A percentile compares a stretch with the other conserved stretches of the same genome.
These are phyloP conservation scores for Gymnogyps californianus DNA, from an alignment of 2,113 vertebrate species.

Conservation along the genomic window DNA sequence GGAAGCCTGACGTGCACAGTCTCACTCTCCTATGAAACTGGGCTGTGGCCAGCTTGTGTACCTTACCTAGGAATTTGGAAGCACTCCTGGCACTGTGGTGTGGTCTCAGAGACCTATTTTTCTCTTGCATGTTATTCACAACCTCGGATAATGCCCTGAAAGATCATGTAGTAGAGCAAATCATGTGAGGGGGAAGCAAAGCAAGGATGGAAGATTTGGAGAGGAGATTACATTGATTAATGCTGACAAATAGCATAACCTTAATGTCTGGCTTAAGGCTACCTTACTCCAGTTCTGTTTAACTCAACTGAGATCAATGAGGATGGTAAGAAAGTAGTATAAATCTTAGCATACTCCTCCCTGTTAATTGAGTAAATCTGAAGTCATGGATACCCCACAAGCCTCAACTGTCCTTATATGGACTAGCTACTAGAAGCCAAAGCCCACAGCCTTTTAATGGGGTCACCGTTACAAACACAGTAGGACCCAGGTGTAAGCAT, in stretches of 20 bases:
- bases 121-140: not conserved
- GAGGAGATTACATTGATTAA: not conserved
- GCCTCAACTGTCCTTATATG: not conserved
- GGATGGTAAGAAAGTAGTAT: not conserved
- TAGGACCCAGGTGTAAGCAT: constrained; percentile 31
- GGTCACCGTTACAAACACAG: constrained; percentile 3
- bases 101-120: not conserved
- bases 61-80: constrained; percentile 28
- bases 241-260: not conserved
- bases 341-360: not conserved
- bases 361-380: not conserved
- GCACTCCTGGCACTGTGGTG: not conserved
- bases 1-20: not conserved
- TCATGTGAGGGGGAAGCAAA: not conserved
- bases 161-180: not conserved
- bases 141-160: not conserved
- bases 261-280: not conserved
- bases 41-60: not conserved
- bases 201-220: not conserved
- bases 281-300: not conserved
- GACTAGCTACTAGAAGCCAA: not conserved
- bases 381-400: not conserved
- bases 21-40: not conserved
- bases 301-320: not conserved
- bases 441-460: not conserved